phyloP scores from a whole-genome alignment of 92 coral and sea anemone species.

The Phenganax marumi region DNA sequence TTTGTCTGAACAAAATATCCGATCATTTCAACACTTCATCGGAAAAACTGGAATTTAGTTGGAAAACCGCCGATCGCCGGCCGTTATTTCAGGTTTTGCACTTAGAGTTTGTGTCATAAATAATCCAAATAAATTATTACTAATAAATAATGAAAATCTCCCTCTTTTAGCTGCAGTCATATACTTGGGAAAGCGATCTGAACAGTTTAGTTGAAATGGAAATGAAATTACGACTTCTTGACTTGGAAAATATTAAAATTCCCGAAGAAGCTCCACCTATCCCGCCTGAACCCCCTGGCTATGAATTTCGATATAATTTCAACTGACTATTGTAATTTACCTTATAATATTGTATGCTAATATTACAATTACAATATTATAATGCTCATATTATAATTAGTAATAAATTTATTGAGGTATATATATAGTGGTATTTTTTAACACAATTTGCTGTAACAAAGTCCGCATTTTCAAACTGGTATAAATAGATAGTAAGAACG shows the following conservation, averaged over 20 bases:
- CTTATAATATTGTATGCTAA: neutral
- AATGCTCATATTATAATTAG: neutral
- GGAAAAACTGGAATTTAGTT: too few species aligned
- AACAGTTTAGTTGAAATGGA: constrained; percentile 90
- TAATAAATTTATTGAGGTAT: constrained; percentile 3
- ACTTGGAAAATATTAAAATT: constrained; percentile 73
- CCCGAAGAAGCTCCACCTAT: constrained; percentile 77
- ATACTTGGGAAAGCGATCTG: constrained; percentile 63
- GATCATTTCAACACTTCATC: too few species aligned
- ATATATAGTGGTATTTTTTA: neutral
- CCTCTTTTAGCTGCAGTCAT: constrained; percentile 14
- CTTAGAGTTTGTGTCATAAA: too few species aligned
- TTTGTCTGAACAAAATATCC: too few species aligned
- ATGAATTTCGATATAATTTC: constrained; percentile 83
- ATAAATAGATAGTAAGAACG: too few species aligned
- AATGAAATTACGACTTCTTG: constrained; percentile 86
- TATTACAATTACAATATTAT: neutral
- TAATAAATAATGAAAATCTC: neutral
- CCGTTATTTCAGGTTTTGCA: too few species aligned
- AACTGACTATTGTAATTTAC: constrained; percentile 1
- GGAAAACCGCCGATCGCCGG: too few species aligned
- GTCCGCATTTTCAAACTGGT: too few species aligned
- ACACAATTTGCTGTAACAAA: neutral
- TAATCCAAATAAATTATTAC: too few species aligned
- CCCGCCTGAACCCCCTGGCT: constrained; percentile 93